A percentile compares a stretch with the other conserved stretches of the same genome.
Conservation (phyloP, 2,797 vertebrate species). For the Necrosyrtes monachus region DNA sequence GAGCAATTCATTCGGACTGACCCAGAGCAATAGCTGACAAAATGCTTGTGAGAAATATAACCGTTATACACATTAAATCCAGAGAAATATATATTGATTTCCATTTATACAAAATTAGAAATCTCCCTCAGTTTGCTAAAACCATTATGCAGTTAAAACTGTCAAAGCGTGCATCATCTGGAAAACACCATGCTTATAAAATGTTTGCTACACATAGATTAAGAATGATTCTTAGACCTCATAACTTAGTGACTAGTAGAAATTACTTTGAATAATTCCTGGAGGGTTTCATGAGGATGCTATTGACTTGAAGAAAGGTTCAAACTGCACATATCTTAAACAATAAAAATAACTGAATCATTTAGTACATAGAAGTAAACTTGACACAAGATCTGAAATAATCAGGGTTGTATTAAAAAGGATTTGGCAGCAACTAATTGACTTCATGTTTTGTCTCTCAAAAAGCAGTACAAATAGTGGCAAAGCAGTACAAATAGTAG, state of each 20-base stretch:
- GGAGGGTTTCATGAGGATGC: not conserved
- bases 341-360: not conserved
- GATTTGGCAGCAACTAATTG: not conserved
- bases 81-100: constrained; percentile 23
- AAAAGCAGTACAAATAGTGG: not conserved
- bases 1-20: not conserved
- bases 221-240: not conserved
- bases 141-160: not conserved
- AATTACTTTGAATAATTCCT: not conserved
- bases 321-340: not conserved
- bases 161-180: not conserved
- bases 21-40: not conserved
- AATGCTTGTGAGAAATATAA: not conserved
- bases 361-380: not conserved
- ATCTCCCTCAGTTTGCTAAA: not conserved
- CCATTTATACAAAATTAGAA: constrained; percentile 1
- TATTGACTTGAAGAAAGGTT: not conserved
- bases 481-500: not conserved
- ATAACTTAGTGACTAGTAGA: not conserved
- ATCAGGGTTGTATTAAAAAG: not conserved
- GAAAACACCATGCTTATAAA: not conserved
- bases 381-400: not conserved
- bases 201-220: not conserved
- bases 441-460: not conserved
- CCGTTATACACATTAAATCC: not conserved